These are phyloP conservation scores for Caradrina clavipalpis DNA, from an alignment of 2,888 invertebrate genomes.

Conservation along the genomic window DNA sequence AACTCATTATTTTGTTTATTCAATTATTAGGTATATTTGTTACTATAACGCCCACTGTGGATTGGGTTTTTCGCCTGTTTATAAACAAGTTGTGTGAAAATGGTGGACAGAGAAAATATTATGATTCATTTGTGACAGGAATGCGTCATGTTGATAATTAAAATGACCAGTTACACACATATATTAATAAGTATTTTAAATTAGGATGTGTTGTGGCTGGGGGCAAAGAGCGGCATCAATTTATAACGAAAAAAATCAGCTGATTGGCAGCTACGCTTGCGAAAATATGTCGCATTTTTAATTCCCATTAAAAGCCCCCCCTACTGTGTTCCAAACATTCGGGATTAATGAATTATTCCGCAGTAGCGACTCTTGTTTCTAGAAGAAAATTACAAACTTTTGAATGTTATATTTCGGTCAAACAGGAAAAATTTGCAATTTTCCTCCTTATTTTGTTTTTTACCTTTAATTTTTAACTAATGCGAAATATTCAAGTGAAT, in stretches of 20 bases:
- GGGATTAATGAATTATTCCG: background rate
- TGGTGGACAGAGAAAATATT: constrained; percentile 27
- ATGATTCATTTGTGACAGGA: background rate
- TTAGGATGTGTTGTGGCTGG: background rate
- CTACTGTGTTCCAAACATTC: background rate
- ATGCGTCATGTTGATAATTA: background rate
- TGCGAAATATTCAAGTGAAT: background rate
- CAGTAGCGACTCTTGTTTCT: background rate
- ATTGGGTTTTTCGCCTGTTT: constrained; percentile 44
- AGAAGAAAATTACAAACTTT: no score
- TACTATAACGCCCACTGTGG: background rate
- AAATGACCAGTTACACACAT: background rate
- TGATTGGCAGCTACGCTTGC: no score
- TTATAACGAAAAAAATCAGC: no score
- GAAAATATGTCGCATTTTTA: no score
- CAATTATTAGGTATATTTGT: background rate
- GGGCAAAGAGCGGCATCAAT: no score
- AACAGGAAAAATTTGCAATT: constrained; percentile 20
- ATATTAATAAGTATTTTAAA: background rate
- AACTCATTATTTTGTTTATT: constrained; percentile 37
- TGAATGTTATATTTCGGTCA: background rate
- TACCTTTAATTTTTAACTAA: constrained; percentile 7
- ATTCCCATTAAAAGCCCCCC: no score
- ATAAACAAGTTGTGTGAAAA: constrained; percentile 10
- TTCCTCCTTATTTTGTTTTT: background rate